Conservation (phyloP, 2,888 invertebrate species). For the Saturnia pavonia region DNA sequence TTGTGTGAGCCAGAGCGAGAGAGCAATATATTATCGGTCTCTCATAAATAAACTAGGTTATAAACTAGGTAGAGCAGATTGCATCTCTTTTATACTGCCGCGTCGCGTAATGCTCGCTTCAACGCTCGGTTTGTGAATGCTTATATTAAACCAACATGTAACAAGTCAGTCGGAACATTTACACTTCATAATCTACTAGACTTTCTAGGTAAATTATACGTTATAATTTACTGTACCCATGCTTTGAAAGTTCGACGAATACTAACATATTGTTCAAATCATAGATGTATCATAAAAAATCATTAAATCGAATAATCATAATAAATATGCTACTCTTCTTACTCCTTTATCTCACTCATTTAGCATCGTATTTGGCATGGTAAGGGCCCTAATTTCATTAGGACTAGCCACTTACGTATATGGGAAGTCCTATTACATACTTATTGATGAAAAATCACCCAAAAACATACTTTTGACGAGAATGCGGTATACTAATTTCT, state of each 20-base stretch:
- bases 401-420: no score
- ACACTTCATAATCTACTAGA: constrained; percentile 18
- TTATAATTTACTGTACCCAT: neutral
- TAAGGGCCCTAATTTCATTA: neutral
- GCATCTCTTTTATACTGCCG: neutral
- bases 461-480: no score
- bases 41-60: no score
- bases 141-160: neutral
- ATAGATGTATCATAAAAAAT: neutral
- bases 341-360: neutral
- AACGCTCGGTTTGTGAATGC: neutral
- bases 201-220: constrained; percentile 7
- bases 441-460: no score
- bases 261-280: constrained; percentile 20
- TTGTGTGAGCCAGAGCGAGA: no score
- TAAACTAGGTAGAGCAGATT: neutral
- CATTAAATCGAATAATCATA: constrained; percentile 16
- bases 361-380: no score
- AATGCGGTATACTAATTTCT: no score
- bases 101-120: neutral
- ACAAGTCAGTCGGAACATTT: constrained; percentile 4
- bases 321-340: neutral
- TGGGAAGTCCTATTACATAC: no score
- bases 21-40: no score
- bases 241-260: neutral